phyloP scores from a whole-genome alignment of 2,113 vertebrate species.

The Pachycephala philippinensis region DNA sequence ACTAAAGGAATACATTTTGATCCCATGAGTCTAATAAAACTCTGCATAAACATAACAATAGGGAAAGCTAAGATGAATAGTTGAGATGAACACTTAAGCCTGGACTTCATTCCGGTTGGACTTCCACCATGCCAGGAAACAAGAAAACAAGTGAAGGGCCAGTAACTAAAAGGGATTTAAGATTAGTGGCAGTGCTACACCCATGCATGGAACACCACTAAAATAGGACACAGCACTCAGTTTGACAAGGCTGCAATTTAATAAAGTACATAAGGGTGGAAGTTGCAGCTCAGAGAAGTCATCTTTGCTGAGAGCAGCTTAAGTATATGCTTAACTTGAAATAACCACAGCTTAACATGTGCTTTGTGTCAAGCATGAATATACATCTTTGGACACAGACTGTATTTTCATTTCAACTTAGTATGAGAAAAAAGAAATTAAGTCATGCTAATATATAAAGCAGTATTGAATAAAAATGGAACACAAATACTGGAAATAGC shows the following conservation, averaged over 20 bases:
- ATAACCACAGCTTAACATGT: not conserved
- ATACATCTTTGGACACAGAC: not conserved
- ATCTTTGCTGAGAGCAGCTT: not conserved
- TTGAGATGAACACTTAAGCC: slow-evolving; percentile 19
- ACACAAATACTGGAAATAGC: not conserved
- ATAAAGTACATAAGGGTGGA: not conserved
- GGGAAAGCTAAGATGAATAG: slow-evolving; percentile 20
- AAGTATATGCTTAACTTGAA: not conserved
- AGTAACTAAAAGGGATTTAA: slow-evolving; percentile 26
- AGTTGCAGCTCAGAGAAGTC: not conserved
- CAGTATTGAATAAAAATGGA: not conserved
- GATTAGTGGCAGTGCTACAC: not conserved
- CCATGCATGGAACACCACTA: not conserved
- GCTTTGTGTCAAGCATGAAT: not conserved
- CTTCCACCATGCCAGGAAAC: slow-evolving; percentile 8
- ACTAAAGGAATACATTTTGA: slow-evolving; percentile 32
- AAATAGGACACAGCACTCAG: not conserved
- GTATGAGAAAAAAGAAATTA: not conserved
- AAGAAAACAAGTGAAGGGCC: not conserved
- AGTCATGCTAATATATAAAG: not conserved
- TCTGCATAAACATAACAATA: slow-evolving; percentile 50
- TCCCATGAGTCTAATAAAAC: slow-evolving; percentile 55
- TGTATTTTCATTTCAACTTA: not conserved
- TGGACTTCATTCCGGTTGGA: not conserved
- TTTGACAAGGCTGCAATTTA: not conserved